phyloP scores from a whole-genome alignment of 2,113 vertebrate genomes.

The Semicossyphus pulcher region DNA sequence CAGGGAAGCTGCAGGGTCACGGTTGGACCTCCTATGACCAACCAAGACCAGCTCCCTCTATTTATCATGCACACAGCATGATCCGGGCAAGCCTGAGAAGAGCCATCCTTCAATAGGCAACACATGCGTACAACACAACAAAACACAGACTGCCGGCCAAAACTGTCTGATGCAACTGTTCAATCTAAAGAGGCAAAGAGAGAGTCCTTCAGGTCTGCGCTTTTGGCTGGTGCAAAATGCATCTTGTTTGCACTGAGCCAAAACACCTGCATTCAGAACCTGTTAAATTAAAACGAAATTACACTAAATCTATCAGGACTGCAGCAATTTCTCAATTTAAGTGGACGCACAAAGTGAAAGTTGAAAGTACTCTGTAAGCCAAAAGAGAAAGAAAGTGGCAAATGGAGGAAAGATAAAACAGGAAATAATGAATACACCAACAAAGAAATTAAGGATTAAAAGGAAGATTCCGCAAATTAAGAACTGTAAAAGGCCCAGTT shows the following conservation, averaged over 20 bases:
- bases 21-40: slow-evolving; percentile 52
- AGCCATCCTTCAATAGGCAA: slow-evolving; percentile 77
- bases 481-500: not conserved
- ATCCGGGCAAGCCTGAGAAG: slow-evolving; percentile 64
- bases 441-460: slow-evolving; percentile 9
- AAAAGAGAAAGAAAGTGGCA: not conserved
- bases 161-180: slow-evolving; percentile 28
- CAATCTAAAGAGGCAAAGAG: not conserved
- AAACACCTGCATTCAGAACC: not conserved
- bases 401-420: not conserved
- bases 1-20: slow-evolving; percentile 60
- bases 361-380: no score
- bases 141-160: slow-evolving; percentile 40
- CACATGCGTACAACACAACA: slow-evolving; percentile 43
- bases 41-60: slow-evolving; percentile 60
- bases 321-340: not conserved
- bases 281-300: not conserved
- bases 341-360: not conserved
- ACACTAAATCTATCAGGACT: not conserved
- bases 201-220: not conserved
- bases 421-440: not conserved
- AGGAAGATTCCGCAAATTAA: not conserved
- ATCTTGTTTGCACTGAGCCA: not conserved
- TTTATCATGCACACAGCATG: slow-evolving; percentile 82
- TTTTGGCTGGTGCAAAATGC: not conserved